phyloP scores from a whole-genome alignment of 2,113 vertebrate species.

The Furnarius figulus region DNA sequence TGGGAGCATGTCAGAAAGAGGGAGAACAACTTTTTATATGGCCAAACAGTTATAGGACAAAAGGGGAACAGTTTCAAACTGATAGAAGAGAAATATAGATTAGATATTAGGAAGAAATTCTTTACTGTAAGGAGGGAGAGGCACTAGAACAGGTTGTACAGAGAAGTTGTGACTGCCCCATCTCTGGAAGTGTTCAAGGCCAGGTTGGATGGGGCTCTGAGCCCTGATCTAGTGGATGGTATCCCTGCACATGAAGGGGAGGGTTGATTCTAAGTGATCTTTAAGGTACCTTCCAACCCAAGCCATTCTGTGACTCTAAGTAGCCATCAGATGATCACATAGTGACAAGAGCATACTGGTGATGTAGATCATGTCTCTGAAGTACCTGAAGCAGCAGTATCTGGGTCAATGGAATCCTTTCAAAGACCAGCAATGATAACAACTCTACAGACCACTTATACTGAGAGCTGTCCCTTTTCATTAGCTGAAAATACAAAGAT shows the following conservation, averaged over 20 bases:
- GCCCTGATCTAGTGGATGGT: background rate
- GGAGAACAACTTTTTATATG: background rate
- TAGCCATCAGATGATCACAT: background rate
- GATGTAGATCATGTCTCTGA: background rate
- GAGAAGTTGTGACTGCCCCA: background rate
- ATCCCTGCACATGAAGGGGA: background rate
- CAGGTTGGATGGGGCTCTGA: fast-evolving
- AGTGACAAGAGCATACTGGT: background rate
- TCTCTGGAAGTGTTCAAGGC: background rate
- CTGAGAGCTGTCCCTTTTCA: background rate
- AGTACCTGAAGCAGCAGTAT: background rate
- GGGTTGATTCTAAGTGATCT: background rate
- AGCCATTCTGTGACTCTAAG: background rate
- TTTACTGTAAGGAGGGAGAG: background rate
- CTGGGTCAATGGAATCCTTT: background rate
- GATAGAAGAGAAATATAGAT: background rate
- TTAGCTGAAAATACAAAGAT: background rate
- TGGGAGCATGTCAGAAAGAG: background rate
- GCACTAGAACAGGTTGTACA: background rate
- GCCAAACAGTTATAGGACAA: background rate
- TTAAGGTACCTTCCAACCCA: background rate
- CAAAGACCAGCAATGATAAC: background rate
- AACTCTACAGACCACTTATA: background rate
- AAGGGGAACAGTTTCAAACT: background rate
- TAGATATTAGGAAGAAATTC: background rate